A percentile compares a stretch with the other conserved stretches of the same genome.
These are phyloP conservation scores for Protaetia brevitarsis DNA, from an alignment of 1,140 invertebrate species.

Conservation along the genomic window DNA sequence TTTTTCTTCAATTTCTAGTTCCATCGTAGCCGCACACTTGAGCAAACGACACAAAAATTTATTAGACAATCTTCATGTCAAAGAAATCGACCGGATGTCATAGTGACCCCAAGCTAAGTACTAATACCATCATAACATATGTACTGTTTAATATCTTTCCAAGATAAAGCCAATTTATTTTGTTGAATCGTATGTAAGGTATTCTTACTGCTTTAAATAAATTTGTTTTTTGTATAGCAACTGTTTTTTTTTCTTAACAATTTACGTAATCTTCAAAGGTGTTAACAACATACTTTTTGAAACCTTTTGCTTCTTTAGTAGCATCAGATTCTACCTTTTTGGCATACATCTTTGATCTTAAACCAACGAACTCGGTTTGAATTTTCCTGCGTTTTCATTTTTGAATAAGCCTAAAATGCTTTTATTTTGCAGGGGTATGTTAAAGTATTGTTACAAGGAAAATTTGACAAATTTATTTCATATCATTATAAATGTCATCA, in stretches of 20 bases:
- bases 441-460: slow-evolving; percentile 29
- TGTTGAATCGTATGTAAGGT: slow-evolving; percentile 29
- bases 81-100: too few species aligned
- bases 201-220: slow-evolving; percentile 26
- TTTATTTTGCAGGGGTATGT: slow-evolving; percentile 44
- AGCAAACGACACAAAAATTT: too few species aligned
- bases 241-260: slow-evolving; percentile 25
- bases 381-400: slow-evolving; percentile 47
- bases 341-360: slow-evolving; percentile 47
- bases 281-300: slow-evolving; percentile 36
- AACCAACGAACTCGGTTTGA: slow-evolving; percentile 39
- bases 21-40: too few species aligned
- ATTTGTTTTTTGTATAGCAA: slow-evolving; percentile 23
- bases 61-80: too few species aligned
- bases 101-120: slow-evolving; percentile 32
- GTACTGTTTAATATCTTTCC: slow-evolving; percentile 21
- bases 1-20: too few species aligned
- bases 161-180: slow-evolving; percentile 31
- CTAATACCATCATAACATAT: background rate
- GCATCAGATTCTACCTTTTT: slow-evolving; percentile 4
- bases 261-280: slow-evolving; percentile 34
- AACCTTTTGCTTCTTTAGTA: slow-evolving; percentile 37
- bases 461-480: slow-evolving; percentile 35
- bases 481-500: slow-evolving; percentile 32
- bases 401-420: slow-evolving; percentile 52